These are phyloP conservation scores for Hydrozoanthus gracilis DNA, from an alignment of 92 coral and sea anemone species.

Conservation along the genomic window DNA sequence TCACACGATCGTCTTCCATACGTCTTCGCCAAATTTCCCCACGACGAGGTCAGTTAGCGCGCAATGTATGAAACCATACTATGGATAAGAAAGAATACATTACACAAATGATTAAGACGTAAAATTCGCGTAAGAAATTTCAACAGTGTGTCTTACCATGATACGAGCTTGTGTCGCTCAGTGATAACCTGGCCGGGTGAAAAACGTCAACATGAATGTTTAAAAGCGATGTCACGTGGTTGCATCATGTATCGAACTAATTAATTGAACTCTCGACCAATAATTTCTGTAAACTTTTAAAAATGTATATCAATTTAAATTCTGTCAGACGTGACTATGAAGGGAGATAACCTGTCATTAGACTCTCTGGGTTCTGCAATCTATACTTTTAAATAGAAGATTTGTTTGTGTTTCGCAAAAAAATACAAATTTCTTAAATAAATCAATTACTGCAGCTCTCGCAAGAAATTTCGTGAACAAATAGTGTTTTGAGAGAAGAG, in stretches of 20 bases:
- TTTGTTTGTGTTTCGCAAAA: too few species aligned
- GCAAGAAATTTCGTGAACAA: too few species aligned
- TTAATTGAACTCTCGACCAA: conserved; percentile 9
- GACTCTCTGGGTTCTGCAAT: background rate
- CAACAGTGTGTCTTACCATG: conserved; percentile 23
- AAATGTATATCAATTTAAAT: too few species aligned
- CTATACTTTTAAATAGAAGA: too few species aligned
- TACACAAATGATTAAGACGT: background rate
- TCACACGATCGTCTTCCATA: conserved; percentile 89
- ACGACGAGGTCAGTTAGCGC: conserved; percentile 94
- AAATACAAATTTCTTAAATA: too few species aligned
- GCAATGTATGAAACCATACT: conserved; percentile 98
- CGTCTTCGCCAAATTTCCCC: conserved; percentile 95
- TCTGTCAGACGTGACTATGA: background rate
- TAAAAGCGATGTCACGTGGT: conserved; percentile 26
- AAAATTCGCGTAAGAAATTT: background rate
- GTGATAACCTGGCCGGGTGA: background rate
- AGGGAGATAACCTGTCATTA: background rate
- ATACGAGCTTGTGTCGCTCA: background rate
- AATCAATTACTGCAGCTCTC: too few species aligned
- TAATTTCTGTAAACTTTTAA: background rate
- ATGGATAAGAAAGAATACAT: conserved; percentile 31
- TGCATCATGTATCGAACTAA: background rate
- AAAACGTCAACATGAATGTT: background rate
- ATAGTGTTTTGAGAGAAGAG: too few species aligned